phyloP scores from a whole-genome alignment of 2,888 invertebrate genomes.

The Netelia inedita region DNA sequence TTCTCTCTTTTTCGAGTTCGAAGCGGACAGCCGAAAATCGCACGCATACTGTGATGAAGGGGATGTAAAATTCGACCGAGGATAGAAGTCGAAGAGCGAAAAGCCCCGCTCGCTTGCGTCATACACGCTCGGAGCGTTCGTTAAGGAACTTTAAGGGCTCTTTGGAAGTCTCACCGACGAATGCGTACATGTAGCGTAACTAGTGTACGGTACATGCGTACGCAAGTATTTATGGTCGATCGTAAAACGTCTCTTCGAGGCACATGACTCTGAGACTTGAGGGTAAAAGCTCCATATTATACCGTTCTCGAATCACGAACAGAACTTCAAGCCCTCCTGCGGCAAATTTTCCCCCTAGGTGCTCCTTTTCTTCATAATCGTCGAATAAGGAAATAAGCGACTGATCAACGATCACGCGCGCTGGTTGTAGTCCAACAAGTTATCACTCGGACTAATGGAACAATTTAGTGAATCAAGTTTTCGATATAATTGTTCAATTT shows the following conservation, averaged over 20 bases:
- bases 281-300: slow-evolving; percentile 26
- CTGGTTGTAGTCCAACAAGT: slow-evolving; percentile 38
- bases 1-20: slow-evolving; percentile 3
- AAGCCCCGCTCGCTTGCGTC: slow-evolving; percentile 33
- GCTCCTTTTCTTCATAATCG: background rate
- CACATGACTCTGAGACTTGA: slow-evolving; percentile 66
- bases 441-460: background rate
- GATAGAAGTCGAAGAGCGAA: slow-evolving; percentile 32
- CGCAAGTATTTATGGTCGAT: slow-evolving; percentile 69
- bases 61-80: slow-evolving; percentile 43
- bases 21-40: slow-evolving; percentile 47
- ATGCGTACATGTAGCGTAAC: slow-evolving; percentile 26
- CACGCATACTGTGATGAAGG: slow-evolving; percentile 48
- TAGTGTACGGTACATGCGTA: slow-evolving; percentile 45
- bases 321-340: slow-evolving; percentile 39
- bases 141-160: slow-evolving; percentile 66
- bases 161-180: background rate
- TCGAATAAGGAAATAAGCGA: background rate
- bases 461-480: slow-evolving; percentile 52
- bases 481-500: slow-evolving; percentile 56
- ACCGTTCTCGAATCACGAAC: slow-evolving; percentile 44
- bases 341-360: background rate
- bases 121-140: slow-evolving; percentile 62
- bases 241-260: slow-evolving; percentile 71
- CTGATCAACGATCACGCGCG: background rate